Evolutionary conservation across 2,113 vertebrate genomes (phyloP).

Genomic region (Atractosteus spatula): DNA sequence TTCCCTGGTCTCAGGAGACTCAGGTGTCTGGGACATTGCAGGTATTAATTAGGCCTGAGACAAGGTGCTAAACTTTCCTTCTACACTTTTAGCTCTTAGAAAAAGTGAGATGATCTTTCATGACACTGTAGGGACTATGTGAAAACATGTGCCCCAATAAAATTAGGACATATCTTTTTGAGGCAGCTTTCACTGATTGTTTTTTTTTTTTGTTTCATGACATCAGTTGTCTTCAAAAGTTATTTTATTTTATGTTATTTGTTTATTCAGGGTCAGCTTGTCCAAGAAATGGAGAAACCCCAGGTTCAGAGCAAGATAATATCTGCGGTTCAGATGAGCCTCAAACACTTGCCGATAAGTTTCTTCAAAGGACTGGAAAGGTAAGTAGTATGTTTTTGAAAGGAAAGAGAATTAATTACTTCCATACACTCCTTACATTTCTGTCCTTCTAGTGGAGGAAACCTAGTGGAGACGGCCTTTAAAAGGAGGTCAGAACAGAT

Average conservation of each 20-base stretch:
- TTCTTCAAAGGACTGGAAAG: constrained; percentile 73
- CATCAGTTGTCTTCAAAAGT: not conserved
- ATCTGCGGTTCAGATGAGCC: constrained; percentile 40
- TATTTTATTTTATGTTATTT: constrained; percentile 21
- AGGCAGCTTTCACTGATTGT: not conserved
- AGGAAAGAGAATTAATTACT: constrained; percentile 51
- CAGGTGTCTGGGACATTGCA: no score
- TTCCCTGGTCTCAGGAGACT: no score
- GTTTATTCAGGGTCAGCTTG: constrained; percentile 12
- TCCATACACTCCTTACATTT: constrained; percentile 39
- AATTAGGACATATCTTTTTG: not conserved
- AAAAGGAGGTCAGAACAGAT: constrained; percentile 52
- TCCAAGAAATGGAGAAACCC: constrained; percentile 6
- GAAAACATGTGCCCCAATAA: not conserved
- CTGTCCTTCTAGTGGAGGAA: constrained; percentile 17
- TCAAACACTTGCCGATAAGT: constrained; percentile 53
- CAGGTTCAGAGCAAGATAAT: constrained; percentile 42
- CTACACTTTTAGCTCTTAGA: no score
- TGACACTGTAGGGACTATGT: not conserved
- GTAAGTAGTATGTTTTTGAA: constrained; percentile 54
- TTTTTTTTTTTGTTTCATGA: not conserved
- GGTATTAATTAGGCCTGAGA: no score
- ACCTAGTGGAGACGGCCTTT: constrained; percentile 2
- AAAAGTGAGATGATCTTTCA: no score
- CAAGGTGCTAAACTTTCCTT: no score